Percentiles rank a stretch among this genome's conserved stretches.
Evolutionary conservation across 2,113 vertebrate species (phyloP).

Genomic region (Corythoichthys intestinalis): DNA sequence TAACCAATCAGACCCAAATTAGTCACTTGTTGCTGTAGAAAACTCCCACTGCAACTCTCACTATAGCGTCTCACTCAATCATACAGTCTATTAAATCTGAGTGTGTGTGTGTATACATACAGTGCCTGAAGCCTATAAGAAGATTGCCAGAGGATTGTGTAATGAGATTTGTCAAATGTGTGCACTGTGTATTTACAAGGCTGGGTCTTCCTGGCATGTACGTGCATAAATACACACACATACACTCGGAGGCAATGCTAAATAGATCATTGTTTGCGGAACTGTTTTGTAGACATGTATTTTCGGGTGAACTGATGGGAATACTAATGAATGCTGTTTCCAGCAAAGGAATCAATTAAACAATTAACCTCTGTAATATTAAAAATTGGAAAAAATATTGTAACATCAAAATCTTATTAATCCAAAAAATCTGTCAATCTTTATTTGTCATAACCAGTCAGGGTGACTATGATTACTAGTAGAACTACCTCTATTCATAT

Average conservation of each 20-base stretch:
- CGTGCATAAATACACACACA: background rate
- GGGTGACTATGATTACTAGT: no score
- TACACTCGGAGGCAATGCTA: background rate
- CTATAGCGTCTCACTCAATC: slow-evolving; percentile 9
- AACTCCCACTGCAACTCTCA: slow-evolving; percentile 21
- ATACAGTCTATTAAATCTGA: slow-evolving; percentile 13
- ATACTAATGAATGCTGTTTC: background rate
- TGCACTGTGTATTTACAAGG: slow-evolving; percentile 5
- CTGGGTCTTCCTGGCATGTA: slow-evolving; percentile 6
- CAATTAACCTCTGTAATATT: background rate
- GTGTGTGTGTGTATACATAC: slow-evolving; percentile 7
- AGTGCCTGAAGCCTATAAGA: background rate
- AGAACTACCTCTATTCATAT: no score
- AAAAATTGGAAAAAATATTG: no score
- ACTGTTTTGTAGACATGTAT: background rate
- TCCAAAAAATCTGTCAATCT: no score
- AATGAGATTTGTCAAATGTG: slow-evolving; percentile 40
- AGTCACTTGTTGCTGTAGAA: slow-evolving; percentile 28
- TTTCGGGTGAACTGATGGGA: background rate
- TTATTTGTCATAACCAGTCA: no score
- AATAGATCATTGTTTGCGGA: background rate
- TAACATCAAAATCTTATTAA: no score
- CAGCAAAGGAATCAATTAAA: background rate
- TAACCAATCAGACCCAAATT: slow-evolving; percentile 32
- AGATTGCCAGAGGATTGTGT: slow-evolving; percentile 9